Percentiles rank a stretch among this genome's conserved stretches.
Conservation (phyloP, 2,888 invertebrate genomes). For the Ornithoptera alexandrae region DNA sequence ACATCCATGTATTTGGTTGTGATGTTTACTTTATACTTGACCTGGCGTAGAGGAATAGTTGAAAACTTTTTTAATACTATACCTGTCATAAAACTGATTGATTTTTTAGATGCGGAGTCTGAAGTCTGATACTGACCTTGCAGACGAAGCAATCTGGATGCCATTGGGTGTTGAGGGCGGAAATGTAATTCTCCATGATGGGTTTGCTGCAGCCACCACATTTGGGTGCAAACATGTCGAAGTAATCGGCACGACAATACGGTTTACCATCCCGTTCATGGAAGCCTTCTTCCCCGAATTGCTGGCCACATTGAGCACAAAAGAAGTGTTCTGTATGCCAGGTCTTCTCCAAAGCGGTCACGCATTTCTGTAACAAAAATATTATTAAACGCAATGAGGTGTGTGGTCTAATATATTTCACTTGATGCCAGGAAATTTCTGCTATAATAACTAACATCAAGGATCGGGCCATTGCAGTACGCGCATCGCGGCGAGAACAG, state of each 20-base stretch:
- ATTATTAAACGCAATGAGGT: constrained; percentile 31
- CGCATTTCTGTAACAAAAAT: constrained; percentile 91
- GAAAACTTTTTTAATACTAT: constrained; percentile 30
- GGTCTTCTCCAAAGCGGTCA: constrained; percentile 97
- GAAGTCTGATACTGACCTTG: constrained; percentile 86
- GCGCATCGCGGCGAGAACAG: constrained; percentile 99
- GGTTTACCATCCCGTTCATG: constrained; percentile 98
- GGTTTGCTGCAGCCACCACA: constrained; percentile 97
- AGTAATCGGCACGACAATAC: constrained; percentile 97
- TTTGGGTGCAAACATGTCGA: constrained; percentile 98
- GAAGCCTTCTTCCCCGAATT: constrained; percentile 98
- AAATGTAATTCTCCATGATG: constrained; percentile 99
- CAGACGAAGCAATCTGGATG: constrained; percentile 99
- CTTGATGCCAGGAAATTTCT: background rate
- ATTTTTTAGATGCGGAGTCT: background rate
- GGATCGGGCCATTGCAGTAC: constrained; percentile 98
- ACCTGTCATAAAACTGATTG: constrained; percentile 36
- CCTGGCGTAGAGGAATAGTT: constrained; percentile 52
- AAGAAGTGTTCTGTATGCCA: constrained; percentile 99
- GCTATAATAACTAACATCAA: constrained; percentile 88
- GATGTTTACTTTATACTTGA: constrained; percentile 54
- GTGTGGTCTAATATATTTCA: background rate
- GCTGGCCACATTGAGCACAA: constrained; percentile 98
- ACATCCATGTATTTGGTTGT: constrained; percentile 35
- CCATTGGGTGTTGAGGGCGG: constrained; percentile 98